A percentile compares a stretch with the other conserved stretches of the same genome.
phyloP scores from a whole-genome alignment of 2,113 vertebrate genomes.

The Seriola rivoliana region DNA sequence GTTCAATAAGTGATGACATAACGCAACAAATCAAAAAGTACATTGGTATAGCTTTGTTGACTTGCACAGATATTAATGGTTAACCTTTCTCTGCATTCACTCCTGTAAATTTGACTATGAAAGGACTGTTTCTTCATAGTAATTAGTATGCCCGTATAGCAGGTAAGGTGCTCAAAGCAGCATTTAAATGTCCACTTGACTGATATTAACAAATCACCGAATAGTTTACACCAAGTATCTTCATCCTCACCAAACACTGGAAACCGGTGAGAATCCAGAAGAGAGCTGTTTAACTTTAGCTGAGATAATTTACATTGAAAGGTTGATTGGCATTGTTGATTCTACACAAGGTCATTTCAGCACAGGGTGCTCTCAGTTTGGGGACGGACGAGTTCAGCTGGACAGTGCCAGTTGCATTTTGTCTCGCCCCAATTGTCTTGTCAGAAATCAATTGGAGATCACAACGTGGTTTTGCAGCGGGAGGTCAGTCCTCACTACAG shows the following conservation, averaged over 20 bases:
- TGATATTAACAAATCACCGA: constrained; percentile 24
- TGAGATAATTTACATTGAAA: constrained; percentile 12
- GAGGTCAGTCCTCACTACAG: constrained; percentile 91
- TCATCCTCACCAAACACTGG: constrained; percentile 4
- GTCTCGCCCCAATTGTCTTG: constrained; percentile 93
- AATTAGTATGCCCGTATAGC: constrained; percentile 26
- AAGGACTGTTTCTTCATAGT: constrained; percentile 19
- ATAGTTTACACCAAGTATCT: constrained; percentile 20
- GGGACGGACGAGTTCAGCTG: constrained; percentile 69
- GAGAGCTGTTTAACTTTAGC: constrained; percentile 10
- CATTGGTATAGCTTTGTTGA: neutral
- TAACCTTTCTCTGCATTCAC: constrained; percentile 31
- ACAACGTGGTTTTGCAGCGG: constrained; percentile 88
- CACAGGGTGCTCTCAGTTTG: neutral
- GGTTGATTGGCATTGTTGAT: neutral
- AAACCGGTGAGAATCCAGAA: constrained; percentile 19
- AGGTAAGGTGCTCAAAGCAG: constrained; percentile 11
- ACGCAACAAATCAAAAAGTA: constrained; percentile 17
- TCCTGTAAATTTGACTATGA: constrained; percentile 25
- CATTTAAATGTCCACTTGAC: constrained; percentile 42
- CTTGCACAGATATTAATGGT: constrained; percentile 39
- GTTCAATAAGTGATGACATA: constrained; percentile 1
- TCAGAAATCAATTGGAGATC: constrained; percentile 96
- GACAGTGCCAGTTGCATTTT: constrained; percentile 87
- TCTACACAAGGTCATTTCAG: constrained; percentile 20